Percentiles rank a stretch among this genome's conserved stretches.
Conservation (phyloP, 2,888 invertebrate species). For the Epirrhoe tristata region DNA sequence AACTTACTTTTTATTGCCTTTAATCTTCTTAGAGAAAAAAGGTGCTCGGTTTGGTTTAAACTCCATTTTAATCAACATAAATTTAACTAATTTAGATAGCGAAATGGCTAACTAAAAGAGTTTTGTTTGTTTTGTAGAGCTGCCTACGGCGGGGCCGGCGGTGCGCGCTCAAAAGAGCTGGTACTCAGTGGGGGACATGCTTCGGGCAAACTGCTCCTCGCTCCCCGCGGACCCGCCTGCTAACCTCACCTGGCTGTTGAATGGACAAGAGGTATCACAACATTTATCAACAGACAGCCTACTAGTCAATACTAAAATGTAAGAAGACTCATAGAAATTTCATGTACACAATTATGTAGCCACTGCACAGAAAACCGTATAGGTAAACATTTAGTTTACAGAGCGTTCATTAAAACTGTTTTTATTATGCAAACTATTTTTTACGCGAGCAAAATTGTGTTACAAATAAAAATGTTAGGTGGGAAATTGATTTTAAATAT, state of each 20-base stretch:
- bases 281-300: background rate
- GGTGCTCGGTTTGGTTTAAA: conserved; percentile 27
- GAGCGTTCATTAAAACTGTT: background rate
- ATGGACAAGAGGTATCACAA: conserved; percentile 84
- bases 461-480: background rate
- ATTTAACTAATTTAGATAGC: conserved; percentile 34
- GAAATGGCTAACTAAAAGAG: conserved; percentile 19
- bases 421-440: too few species aligned
- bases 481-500: background rate
- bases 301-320: background rate
- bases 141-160: conserved; percentile 87
- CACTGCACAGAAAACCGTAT: background rate
- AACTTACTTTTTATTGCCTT: conserved; percentile 33
- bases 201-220: conserved; percentile 89
- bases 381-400: background rate
- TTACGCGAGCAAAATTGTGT: background rate
- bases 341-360: background rate
- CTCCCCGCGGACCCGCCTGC: conserved; percentile 88
- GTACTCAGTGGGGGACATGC: conserved; percentile 88
- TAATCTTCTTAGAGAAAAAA: conserved; percentile 25
- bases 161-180: conserved; percentile 88
- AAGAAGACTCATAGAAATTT: background rate
- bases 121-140: conserved; percentile 72
- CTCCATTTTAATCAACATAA: conserved; percentile 36
- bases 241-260: conserved; percentile 88